phyloP scores from a whole-genome alignment of 2,888 invertebrate species.

The Drosophila conformis region DNA sequence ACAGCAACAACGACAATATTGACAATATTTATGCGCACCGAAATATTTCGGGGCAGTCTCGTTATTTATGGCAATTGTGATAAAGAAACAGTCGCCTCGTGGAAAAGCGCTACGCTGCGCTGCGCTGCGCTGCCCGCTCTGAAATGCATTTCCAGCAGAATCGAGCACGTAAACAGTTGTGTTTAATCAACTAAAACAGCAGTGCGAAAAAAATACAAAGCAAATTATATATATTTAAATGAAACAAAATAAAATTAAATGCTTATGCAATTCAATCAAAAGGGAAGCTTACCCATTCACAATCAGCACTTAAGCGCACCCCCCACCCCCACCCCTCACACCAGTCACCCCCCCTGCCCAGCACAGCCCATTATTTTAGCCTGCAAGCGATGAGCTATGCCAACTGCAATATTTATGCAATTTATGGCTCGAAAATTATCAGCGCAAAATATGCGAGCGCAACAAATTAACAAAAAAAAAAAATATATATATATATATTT shows the following conservation, averaged over 20 bases:
- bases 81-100: conserved; percentile 51
- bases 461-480: conserved; percentile 56
- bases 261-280: conserved; percentile 47
- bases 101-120: conserved; percentile 27
- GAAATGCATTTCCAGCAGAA: conserved; percentile 61
- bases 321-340: too few species aligned
- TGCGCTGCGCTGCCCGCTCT: conserved; percentile 11
- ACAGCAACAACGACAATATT: conserved; percentile 49
- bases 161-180: conserved; percentile 64
- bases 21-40: conserved; percentile 63
- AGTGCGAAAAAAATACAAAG: conserved; percentile 22
- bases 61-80: conserved; percentile 66
- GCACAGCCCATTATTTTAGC: neutral
- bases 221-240: conserved; percentile 1
- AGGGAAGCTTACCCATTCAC: conserved; percentile 24
- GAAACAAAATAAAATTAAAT: conserved; percentile 15
- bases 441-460: conserved; percentile 45
- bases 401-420: conserved; percentile 51
- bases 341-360: neutral
- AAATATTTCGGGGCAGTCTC: conserved; percentile 29
- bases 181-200: conserved; percentile 73
- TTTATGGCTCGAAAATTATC: conserved; percentile 67
- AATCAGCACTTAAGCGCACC: conserved; percentile 11
- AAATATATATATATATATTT: neutral
- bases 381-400: neutral